These are phyloP conservation scores for Crotalus helleri DNA, from an alignment of 2,113 vertebrate species.

Conservation along the genomic window DNA sequence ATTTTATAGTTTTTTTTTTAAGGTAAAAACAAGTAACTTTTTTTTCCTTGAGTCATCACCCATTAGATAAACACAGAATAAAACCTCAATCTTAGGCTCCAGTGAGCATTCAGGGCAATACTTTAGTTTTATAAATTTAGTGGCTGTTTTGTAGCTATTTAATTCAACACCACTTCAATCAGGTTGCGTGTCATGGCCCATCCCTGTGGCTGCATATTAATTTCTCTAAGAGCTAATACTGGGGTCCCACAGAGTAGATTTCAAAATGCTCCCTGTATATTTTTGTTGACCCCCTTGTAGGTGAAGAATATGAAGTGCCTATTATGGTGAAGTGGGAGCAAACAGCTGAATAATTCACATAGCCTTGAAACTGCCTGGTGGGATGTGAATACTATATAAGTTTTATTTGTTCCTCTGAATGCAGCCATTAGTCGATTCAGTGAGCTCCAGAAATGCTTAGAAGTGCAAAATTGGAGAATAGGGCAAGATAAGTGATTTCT, in stretches of 20 bases:
- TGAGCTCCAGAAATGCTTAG: neutral
- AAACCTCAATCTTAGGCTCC: neutral
- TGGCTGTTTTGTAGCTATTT: neutral
- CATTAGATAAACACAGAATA: neutral
- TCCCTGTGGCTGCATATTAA: neutral
- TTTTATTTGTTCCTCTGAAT: neutral
- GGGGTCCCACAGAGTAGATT: neutral
- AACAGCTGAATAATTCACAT: neutral
- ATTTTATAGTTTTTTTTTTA: neutral
- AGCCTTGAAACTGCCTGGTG: neutral
- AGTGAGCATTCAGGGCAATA: neutral
- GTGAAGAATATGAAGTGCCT: neutral
- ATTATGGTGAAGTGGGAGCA: too few relatives aligned
- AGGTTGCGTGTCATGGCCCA: neutral
- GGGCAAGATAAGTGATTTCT: neutral
- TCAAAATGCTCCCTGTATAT: neutral
- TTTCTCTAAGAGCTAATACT: neutral
- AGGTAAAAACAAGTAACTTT: neutral
- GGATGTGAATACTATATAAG: neutral
- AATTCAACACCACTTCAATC: neutral
- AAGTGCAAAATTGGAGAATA: neutral
- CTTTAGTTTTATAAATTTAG: neutral
- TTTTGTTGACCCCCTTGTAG: neutral
- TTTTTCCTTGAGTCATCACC: neutral
- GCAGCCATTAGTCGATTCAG: neutral